Base-by-base conservation (phyloP, 1,140 invertebrate genomes). In the Drosophila sucinea region DNA sequence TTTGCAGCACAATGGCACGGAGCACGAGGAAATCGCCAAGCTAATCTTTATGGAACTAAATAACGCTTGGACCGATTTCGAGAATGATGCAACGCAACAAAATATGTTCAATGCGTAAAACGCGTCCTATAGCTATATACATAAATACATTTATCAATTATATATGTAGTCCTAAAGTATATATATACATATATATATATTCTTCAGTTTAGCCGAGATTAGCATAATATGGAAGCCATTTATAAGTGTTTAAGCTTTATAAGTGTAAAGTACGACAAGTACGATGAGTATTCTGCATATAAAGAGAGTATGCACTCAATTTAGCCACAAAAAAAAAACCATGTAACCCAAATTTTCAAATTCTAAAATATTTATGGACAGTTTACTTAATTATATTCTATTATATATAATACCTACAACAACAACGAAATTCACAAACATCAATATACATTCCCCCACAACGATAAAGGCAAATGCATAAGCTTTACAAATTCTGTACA, bases 11-110 rank as follows among this genome's bases (percentile, higher is more conserved):
- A 94, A 96, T 76, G 97, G 97, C 38, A 97, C 97, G 1, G 94
- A 95, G 35, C 97, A 98, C 90, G 97, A 98, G 92, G 95, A 96
- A 79, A 94, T 99, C 87, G 98, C 99, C 8, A 99, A 98, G 93
- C 92, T 99, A 87, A 98, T 99, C 89, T 99, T 99, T 93, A 98
- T 99, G 95, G 98, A 99, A 93, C 93, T 99, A 73, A 99, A 99
- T 93, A 99, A 99, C 91, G 98, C 98, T 8, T 99, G 98, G 98
- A 96, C 95, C 76, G 97, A 98, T 90, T 99, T 99, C 93, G 98
- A 99, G 93, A 97, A 97, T 85, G 96, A 97, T 92, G 93, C 95
- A 38, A 95, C 95, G 70, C 96, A 97, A 91, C 96, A 97, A 92
- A 97, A 97, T 91, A 93, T 97, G 90, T 97, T 97, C 75, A 91